Evolutionary conservation across 2,888 invertebrate genomes (phyloP), one percentile per base, ranked within the genome.

Genomic region (Harpagoxenus sublaevis): DNA sequence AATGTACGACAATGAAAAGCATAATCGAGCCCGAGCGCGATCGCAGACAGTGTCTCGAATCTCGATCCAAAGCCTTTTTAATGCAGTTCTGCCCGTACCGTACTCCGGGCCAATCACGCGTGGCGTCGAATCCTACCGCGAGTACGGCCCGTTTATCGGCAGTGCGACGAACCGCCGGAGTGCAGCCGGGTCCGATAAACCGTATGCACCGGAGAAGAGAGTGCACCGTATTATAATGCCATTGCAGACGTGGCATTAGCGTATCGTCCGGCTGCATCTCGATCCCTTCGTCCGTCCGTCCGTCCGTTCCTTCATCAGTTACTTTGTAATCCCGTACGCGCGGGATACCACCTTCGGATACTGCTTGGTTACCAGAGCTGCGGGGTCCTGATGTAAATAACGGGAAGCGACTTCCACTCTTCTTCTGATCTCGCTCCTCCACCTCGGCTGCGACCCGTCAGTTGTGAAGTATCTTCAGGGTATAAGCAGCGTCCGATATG

Each of bases 231-330:
- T 92, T 92, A 92, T 89, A 92, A 91, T 91, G 91, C 91, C 88
- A 89, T 89, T 88, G 91, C 89, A 86, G 89, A 89, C 90, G 87
- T 86, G 89, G 89, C 91, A 92, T 92, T 92, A 92, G 91, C 92
- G 92, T 93, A 93, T 93, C 94, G 87, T 66, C 66, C 74, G 88
- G 84, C 66, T 85, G 85, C 83, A 90, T 91, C 91, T 90, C 90
- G 78, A 89, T 89, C 88, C 89, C 86, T 89, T 89, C 86, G 88
- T 83, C 78, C 89, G 89, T 57, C 78, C 89, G 89, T 57, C 90
- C 66, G 48, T 68, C 88, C 89, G 87, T 92, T 87, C 84, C 91
- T 92, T 91, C 92, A 85, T 91, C 92, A 86, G 87, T 89, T 86
- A 88, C 87, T 83, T 87, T 70, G 86, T 86, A 82, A 92, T 87